Base-by-base conservation (phyloP, 2,888 invertebrate species). In the Bedellia somnulentella region DNA sequence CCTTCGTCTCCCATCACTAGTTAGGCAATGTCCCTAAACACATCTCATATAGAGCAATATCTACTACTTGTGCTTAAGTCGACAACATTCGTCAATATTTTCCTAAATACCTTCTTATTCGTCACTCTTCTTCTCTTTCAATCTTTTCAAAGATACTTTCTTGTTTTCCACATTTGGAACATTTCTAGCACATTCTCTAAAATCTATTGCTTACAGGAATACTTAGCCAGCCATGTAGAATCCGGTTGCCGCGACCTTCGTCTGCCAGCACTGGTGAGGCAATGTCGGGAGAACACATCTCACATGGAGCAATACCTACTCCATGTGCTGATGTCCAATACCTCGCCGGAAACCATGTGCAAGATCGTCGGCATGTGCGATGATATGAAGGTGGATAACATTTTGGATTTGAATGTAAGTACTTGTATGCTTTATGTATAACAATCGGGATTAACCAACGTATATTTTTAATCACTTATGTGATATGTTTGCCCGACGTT, bases 291-390 rank as follows among this genome's bases (percentile, higher is more conserved):
- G 39, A 64, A 70, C 46, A 64, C 70, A 0, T 56, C 47, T 0
- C 42, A 51, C 2, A 52, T 92, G 27, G 87, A 85, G 14, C 85
- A 89, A 54, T 81, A 92, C 48, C 85, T 89, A 46, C 81, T 85
- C 43, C 89, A 90, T 2, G 88, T 93, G 46, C 66, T 94, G 27
- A 82, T 86, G 15, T 93, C 93, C 0, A 79, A 89, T 48, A 88
- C 92, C 82, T 82, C 90, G 47, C 86, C 93, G 1, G 86, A 89
- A 49, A 84, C 86, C 35, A 90, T 93, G 46, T 93, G 93, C 56
- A 80, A 83, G 0, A 83, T 91, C 15, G 84, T 92, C 37, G 90
- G 89, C 25, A 82, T 93, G 42, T 93, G 93, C 52, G 90, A 92
- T 55, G 91, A 83, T 45, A 79, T 70, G 10, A 77, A 78, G 33